phyloP scores from a whole-genome alignment of 2,888 invertebrate species.

The Andrena bicolor region DNA sequence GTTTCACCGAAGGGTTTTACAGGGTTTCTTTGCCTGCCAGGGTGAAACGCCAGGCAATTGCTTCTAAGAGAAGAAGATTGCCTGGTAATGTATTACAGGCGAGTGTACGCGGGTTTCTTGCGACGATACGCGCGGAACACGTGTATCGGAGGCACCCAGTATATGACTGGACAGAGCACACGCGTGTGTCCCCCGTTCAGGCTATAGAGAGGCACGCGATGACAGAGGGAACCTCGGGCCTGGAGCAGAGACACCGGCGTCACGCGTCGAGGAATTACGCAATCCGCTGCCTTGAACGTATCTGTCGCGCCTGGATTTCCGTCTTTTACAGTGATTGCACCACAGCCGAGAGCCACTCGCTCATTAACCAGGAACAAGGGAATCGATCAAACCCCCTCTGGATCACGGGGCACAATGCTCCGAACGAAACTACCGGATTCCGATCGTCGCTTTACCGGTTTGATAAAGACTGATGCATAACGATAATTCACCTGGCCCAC shows the following conservation, averaged over 20 bases:
- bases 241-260: slow-evolving; percentile 32
- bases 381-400: slow-evolving; percentile 61
- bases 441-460: slow-evolving; percentile 61
- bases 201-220: slow-evolving; percentile 48
- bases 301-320: slow-evolving; percentile 21
- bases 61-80: slow-evolving; percentile 33
- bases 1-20: slow-evolving; percentile 37
- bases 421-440: slow-evolving; percentile 70
- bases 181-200: slow-evolving; percentile 34
- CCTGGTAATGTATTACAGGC: slow-evolving; percentile 9
- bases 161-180: slow-evolving; percentile 31
- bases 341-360: slow-evolving; percentile 16
- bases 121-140: neutral
- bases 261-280: slow-evolving; percentile 51
- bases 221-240: slow-evolving; percentile 42
- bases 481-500: slow-evolving; percentile 55
- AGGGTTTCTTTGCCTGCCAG: slow-evolving; percentile 30
- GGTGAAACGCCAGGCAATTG: slow-evolving; percentile 37
- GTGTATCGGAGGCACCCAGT: slow-evolving; percentile 44
- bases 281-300: slow-evolving; percentile 29
- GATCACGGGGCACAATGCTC: slow-evolving; percentile 47
- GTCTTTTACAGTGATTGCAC: slow-evolving; percentile 25
- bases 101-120: slow-evolving; percentile 19
- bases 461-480: slow-evolving; percentile 66
- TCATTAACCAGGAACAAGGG: slow-evolving; percentile 60